Conservation (phyloP, 1,140 invertebrate species). For the Drosophila ohnishii region DNA sequence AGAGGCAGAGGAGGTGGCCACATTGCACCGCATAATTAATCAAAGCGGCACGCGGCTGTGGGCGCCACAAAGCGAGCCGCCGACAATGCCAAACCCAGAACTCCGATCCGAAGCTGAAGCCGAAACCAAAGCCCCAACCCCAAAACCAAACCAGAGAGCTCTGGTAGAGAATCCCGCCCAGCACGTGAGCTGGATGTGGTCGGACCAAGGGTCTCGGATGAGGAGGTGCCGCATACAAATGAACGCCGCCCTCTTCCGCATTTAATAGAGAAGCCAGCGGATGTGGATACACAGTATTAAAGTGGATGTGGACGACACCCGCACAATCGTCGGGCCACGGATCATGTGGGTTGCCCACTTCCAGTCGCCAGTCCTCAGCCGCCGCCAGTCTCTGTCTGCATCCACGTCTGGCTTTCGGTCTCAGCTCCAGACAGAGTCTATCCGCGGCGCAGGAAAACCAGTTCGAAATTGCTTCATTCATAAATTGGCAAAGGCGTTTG, state of each 20-base stretch:
- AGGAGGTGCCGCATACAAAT: constrained; percentile 58
- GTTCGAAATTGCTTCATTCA: constrained; percentile 62
- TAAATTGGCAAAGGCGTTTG: constrained; percentile 61
- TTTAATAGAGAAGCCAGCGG: constrained; percentile 67
- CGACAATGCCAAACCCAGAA: constrained; percentile 51
- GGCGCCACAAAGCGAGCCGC: constrained; percentile 75
- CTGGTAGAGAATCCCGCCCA: constrained; percentile 50
- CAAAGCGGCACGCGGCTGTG: constrained; percentile 74
- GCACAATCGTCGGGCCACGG: constrained; percentile 34
- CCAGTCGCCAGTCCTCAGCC: constrained; percentile 12
- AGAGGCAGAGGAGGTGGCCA: constrained; percentile 29
- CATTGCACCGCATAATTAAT: constrained; percentile 75
- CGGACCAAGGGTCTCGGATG: constrained; percentile 7
- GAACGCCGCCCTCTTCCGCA: constrained; percentile 75
- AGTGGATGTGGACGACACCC: constrained; percentile 67
- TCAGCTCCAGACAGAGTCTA: constrained; percentile 36
- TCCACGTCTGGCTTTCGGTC: constrained; percentile 13
- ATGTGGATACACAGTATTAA: constrained; percentile 40
- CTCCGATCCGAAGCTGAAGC: constrained; percentile 16
- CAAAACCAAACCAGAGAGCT: constrained; percentile 9
- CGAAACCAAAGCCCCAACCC: constrained; percentile 2
- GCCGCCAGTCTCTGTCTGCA: constrained; percentile 17
- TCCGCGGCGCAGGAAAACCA: constrained; percentile 41
- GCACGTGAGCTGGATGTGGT: constrained; percentile 27
- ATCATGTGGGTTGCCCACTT: constrained; percentile 60